phyloP scores from a whole-genome alignment of 2,797 vertebrate genomes.

The Galaxias olidus region DNA sequence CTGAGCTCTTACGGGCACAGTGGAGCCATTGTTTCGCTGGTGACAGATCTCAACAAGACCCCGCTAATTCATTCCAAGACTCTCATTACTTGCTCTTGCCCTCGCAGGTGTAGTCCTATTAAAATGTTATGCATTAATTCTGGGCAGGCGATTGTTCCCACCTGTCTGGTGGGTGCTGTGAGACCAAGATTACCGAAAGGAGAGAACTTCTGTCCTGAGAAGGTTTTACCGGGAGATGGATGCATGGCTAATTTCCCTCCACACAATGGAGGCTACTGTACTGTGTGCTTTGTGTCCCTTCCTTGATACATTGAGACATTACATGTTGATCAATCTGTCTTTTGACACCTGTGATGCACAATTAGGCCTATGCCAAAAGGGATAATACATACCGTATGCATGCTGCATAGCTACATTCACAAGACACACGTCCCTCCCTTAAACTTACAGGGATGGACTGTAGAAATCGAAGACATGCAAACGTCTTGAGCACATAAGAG shows the following conservation, averaged over 20 bases:
- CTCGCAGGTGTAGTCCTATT: conserved; percentile 76
- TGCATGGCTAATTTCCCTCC: neutral
- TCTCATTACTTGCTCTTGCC: conserved; percentile 36
- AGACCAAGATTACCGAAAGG: conserved; percentile 59
- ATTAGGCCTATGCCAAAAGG: too few relatives aligned
- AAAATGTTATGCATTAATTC: conserved; percentile 82
- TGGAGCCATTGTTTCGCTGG: conserved; percentile 44
- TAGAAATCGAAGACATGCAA: too few relatives aligned
- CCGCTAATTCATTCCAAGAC: conserved; percentile 77
- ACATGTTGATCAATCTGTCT: too few relatives aligned
- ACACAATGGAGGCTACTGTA: conserved; percentile 23
- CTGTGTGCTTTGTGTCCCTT: neutral
- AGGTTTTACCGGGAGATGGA: too few relatives aligned
- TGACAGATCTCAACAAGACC: conserved; percentile 69
- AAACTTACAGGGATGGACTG: too few relatives aligned
- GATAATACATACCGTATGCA: too few relatives aligned
- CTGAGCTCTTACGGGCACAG: conserved; percentile 30
- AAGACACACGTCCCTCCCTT: too few relatives aligned
- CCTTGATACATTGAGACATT: too few relatives aligned
- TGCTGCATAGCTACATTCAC: too few relatives aligned
- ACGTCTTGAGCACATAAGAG: neutral
- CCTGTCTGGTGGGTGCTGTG: conserved; percentile 60
- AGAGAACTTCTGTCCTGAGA: conserved; percentile 18
- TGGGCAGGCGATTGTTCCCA: conserved; percentile 65
- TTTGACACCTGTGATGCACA: too few relatives aligned